Conservation (phyloP, 2,113 vertebrate species). For the Sciurus niger region DNA sequence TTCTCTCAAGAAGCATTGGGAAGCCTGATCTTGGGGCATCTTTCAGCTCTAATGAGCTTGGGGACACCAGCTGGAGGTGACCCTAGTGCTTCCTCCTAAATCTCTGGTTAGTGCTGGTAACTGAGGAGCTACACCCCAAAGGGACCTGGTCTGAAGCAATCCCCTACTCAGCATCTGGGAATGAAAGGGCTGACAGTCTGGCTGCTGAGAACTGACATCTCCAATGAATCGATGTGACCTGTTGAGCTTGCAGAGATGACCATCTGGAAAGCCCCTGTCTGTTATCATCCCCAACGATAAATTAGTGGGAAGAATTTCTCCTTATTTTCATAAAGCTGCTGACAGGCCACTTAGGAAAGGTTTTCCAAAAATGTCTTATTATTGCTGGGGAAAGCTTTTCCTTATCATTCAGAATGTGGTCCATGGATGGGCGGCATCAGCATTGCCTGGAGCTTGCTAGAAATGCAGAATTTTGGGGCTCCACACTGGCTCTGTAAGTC, state of each 20-base stretch:
- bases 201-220: not conserved
- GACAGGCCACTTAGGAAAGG: not conserved
- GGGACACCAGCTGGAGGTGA: not conserved
- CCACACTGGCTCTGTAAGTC: not conserved
- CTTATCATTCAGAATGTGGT: not conserved
- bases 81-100: not conserved
- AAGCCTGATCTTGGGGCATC: not conserved
- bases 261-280: not conserved
- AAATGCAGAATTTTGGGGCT: not conserved
- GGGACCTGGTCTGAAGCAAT: not conserved
- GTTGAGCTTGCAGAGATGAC: not conserved
- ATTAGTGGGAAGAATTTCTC: slow-evolving; percentile 4
- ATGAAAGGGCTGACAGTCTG: not conserved
- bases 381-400: not conserved
- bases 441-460: not conserved
- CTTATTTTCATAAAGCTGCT: not conserved
- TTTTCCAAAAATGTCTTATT: not conserved
- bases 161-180: not conserved
- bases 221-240: not conserved
- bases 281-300: not conserved
- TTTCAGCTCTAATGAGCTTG: slow-evolving; percentile 43
- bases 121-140: not conserved
- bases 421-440: not conserved
- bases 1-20: not conserved
- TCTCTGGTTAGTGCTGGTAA: not conserved